Conservation (phyloP, 2,888 invertebrate genomes). For the Ischnura elegans region DNA sequence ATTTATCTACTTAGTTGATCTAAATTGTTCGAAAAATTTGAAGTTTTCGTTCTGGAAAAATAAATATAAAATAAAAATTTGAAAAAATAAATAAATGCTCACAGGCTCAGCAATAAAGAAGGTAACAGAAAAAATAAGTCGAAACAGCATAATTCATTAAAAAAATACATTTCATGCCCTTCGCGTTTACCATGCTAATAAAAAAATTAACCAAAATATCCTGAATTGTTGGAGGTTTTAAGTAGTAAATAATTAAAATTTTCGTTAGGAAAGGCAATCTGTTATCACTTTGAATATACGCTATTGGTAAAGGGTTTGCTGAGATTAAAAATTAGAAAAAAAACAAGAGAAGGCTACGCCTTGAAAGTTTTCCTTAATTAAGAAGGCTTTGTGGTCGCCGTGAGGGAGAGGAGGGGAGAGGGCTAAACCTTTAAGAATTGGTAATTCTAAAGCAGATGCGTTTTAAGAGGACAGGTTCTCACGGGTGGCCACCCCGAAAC, state of each 20-base stretch:
- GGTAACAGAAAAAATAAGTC: too few relatives aligned
- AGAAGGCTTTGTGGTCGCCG: slow-evolving; percentile 36
- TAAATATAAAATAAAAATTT: too few relatives aligned
- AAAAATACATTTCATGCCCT: too few relatives aligned
- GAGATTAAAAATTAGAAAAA: background rate
- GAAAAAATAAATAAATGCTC: too few relatives aligned
- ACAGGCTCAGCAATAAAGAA: too few relatives aligned
- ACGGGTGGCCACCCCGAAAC: background rate
- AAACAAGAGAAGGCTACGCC: background rate
- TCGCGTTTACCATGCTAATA: too few relatives aligned
- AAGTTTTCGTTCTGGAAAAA: too few relatives aligned
- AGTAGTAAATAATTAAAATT: slow-evolving; percentile 23
- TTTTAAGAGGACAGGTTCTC: background rate
- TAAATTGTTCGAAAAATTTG: too few relatives aligned
- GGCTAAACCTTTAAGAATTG: background rate
- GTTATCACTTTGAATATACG: background rate
- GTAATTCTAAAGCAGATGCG: background rate
- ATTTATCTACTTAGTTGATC: too few relatives aligned
- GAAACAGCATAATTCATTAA: too few relatives aligned
- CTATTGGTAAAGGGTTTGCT: too few relatives aligned
- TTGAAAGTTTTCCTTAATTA: slow-evolving; percentile 60
- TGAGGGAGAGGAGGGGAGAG: background rate
- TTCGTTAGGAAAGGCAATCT: background rate
- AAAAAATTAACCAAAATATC: background rate
- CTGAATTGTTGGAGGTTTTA: background rate